Conservation (phyloP, 2,113 vertebrate genomes). For the Pelmatolapia mariae region DNA sequence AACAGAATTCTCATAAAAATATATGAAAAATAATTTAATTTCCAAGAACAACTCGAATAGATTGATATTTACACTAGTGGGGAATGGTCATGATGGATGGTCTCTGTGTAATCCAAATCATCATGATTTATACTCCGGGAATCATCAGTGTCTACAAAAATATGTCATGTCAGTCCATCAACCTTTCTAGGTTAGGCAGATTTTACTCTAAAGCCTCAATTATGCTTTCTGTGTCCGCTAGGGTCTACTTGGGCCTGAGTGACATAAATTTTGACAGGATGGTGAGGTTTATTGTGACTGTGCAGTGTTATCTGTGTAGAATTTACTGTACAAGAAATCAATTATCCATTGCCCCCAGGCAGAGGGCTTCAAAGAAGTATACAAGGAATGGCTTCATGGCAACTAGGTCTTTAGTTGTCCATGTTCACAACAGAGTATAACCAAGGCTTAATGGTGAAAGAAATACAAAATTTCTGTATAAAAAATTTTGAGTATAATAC, state of each 20-base stretch:
- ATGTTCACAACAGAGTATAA: background rate
- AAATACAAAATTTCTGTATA: fast-evolving
- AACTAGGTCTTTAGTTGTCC: background rate
- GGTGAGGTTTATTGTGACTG: background rate
- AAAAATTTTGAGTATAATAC: fast-evolving
- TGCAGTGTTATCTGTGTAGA: background rate
- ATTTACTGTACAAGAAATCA: background rate
- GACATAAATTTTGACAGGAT: background rate
- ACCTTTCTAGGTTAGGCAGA: background rate
- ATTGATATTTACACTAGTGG: background rate
- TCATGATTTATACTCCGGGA: background rate
- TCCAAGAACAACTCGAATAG: background rate
- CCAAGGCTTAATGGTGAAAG: background rate
- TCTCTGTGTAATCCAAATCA: background rate
- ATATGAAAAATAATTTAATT: background rate
- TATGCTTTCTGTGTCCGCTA: background rate
- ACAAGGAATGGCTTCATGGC: background rate
- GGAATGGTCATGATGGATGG: background rate
- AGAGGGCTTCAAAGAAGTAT: background rate
- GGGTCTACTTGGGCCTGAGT: background rate
- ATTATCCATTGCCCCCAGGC: background rate
- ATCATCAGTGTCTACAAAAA: background rate
- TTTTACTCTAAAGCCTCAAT: background rate
- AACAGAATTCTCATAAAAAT: background rate
- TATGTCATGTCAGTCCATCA: background rate